Evolutionary conservation across 2,888 invertebrate species (phyloP).

Genomic region (Polymixis lichenea): DNA sequence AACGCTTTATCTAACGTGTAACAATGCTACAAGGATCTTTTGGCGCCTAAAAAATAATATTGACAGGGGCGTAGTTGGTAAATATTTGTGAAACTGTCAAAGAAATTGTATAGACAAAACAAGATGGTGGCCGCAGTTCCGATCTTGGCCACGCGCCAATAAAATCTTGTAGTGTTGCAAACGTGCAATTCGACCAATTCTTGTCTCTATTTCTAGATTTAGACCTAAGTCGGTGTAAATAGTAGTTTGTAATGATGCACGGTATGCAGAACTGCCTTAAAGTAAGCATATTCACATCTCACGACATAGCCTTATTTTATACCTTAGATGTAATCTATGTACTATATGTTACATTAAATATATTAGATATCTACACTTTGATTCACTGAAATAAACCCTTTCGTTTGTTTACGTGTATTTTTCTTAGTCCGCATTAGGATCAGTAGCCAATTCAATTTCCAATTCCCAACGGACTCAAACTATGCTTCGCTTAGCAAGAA

Average conservation of each 20-base stretch:
- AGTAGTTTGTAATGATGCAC: slow-evolving; percentile 81
- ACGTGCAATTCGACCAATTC: slow-evolving; percentile 85
- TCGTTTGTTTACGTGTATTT: slow-evolving; percentile 64
- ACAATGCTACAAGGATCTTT: slow-evolving; percentile 3
- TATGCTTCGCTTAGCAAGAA: neutral
- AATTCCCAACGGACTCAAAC: neutral
- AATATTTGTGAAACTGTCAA: neutral
- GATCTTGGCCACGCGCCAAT: neutral
- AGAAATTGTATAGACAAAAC: neutral
- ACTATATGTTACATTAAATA: slow-evolving; percentile 69
- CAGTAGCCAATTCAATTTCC: slow-evolving; percentile 13
- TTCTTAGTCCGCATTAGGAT: neutral
- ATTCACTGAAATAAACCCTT: slow-evolving; percentile 77
- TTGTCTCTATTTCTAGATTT: slow-evolving; percentile 74
- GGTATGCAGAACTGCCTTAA: slow-evolving; percentile 88
- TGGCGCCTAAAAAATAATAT: neutral
- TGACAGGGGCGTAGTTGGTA: neutral
- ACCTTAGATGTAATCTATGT: slow-evolving; percentile 79
- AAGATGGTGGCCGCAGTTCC: neutral
- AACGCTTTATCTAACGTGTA: slow-evolving; percentile 81
- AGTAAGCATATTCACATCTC: slow-evolving; percentile 87
- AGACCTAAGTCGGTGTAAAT: slow-evolving; percentile 77
- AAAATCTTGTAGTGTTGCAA: slow-evolving; percentile 37
- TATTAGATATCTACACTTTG: slow-evolving; percentile 76
- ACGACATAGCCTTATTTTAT: slow-evolving; percentile 90